These are phyloP conservation scores for Pseudomyrmex cubaensis DNA, from an alignment of 1,140 invertebrate genomes.

Conservation along the genomic window DNA sequence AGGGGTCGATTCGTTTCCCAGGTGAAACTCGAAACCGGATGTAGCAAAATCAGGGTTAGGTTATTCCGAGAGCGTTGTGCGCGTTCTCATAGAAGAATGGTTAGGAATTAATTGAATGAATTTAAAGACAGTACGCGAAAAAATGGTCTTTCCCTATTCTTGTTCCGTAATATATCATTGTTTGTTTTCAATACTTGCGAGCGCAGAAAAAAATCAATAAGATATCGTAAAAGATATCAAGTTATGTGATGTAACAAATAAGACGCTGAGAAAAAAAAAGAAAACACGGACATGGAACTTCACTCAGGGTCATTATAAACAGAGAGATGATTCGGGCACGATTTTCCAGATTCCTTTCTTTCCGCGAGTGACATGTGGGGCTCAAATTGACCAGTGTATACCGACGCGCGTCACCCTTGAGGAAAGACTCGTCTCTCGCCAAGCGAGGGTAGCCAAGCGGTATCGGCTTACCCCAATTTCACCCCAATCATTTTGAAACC, in stretches of 20 bases:
- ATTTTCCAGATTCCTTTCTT: slow-evolving; percentile 71
- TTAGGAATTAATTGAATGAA: slow-evolving; percentile 33
- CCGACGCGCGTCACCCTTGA: slow-evolving; percentile 62
- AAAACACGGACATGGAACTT: not conserved
- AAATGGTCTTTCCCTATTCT: not conserved
- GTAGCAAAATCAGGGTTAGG: slow-evolving; percentile 22
- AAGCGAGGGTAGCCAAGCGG: slow-evolving; percentile 68
- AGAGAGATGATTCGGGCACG: slow-evolving; percentile 38
- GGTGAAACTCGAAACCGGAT: slow-evolving; percentile 70
- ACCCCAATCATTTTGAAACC: slow-evolving; percentile 85
- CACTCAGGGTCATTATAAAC: slow-evolving; percentile 59
- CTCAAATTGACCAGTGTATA: slow-evolving; percentile 78
- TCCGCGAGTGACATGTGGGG: slow-evolving; percentile 66
- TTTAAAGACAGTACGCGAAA: not conserved
- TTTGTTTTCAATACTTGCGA: not conserved
- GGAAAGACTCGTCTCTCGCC: slow-evolving; percentile 49
- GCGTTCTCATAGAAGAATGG: slow-evolving; percentile 14
- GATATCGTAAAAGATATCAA: not conserved
- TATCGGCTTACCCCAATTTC: slow-evolving; percentile 85
- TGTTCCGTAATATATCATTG: not conserved
- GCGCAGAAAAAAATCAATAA: not conserved
- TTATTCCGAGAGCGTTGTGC: not conserved
- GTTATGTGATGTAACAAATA: slow-evolving; percentile 33
- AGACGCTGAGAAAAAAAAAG: not conserved
- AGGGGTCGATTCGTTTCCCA: slow-evolving; percentile 63